Evolutionary conservation across 2,888 invertebrate genomes (phyloP).

Genomic region (Teinopalpus imperialis): DNA sequence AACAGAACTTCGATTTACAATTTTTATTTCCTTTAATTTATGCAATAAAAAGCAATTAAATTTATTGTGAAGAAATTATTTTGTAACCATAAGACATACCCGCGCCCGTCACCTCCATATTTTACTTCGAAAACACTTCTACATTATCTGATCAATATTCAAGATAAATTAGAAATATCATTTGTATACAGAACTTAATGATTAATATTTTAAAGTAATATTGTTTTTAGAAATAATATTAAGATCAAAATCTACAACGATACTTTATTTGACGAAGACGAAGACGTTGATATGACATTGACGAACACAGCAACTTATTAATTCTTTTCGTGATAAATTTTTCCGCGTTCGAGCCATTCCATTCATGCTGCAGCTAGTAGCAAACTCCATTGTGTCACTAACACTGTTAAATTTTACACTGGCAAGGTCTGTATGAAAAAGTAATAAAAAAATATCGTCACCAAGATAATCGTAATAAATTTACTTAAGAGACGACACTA

Average conservation of each 20-base stretch:
- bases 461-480: no score
- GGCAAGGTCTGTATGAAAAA: no score
- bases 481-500: no score
- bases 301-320: no score
- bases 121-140: conserved; percentile 32
- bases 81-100: conserved; percentile 46
- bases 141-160: conserved; percentile 24
- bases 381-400: no score
- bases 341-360: no score
- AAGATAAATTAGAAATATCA: conserved; percentile 1
- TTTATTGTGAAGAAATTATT: conserved; percentile 28
- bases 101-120: conserved; percentile 68
- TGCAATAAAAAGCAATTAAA: conserved; percentile 19
- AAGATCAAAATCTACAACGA: conserved; percentile 9
- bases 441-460: no score
- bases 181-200: background rate
- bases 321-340: no score
- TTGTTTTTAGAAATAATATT: background rate
- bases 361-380: no score
- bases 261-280: conserved; percentile 11
- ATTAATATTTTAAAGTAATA: background rate
- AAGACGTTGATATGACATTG: conserved; percentile 16
- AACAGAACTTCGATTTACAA: background rate
- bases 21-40: background rate
- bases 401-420: no score